Base-by-base conservation (phyloP, 2,888 invertebrate genomes). In the Parnassius glacialis region DNA sequence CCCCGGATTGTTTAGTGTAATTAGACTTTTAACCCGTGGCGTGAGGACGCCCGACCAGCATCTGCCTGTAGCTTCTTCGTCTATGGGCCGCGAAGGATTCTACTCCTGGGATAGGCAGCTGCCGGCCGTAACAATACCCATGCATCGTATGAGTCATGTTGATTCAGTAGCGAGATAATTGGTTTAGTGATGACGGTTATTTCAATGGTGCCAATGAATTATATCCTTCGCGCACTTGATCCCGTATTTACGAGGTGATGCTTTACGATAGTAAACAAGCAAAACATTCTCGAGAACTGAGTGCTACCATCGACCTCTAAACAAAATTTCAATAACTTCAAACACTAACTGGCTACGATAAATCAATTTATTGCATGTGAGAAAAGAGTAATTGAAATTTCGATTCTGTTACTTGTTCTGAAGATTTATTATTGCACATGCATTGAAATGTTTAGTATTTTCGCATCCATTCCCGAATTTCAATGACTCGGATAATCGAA, bases 131-230 rank as follows among this genome's bases (percentile, higher is more conserved):
- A n/a, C n/a, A n/a, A n/a, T n/a, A 16, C 13, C 48, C n/a, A 34
- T 48, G 12, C 5, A 13, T 48, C 48, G 7, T 10, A 56, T 59
- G 59, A 59, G 52, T 59, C 63, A 63, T 11, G n/a, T 25, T 52
- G 47, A 43, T 52, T 48, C 20, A 42, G n/a, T 55, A 16, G 11
- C 56, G 20, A 54, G 12, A 52, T 63, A 59, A 56, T 59, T 56
- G 63, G 34, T 12, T 47, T 25, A 9, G 47, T 43, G 59, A 52
- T 63, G 59, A 59, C 52, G 59, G 45, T 43, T 48, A 44, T 43
- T 62, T 56, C 59, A 56, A 63, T 63, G 63, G 52, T 45, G 59
- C 43, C 43, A 55, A 43, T 63, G 52, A 58, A 47, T 58, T 48
- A 50, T 63, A 47, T 63, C 52, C 52, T 54, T 63, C 59, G 52